A percentile compares a stretch with the other conserved stretches of the same genome.
phyloP scores from a whole-genome alignment of 2,113 vertebrate species.

The Plotosus lineatus region DNA sequence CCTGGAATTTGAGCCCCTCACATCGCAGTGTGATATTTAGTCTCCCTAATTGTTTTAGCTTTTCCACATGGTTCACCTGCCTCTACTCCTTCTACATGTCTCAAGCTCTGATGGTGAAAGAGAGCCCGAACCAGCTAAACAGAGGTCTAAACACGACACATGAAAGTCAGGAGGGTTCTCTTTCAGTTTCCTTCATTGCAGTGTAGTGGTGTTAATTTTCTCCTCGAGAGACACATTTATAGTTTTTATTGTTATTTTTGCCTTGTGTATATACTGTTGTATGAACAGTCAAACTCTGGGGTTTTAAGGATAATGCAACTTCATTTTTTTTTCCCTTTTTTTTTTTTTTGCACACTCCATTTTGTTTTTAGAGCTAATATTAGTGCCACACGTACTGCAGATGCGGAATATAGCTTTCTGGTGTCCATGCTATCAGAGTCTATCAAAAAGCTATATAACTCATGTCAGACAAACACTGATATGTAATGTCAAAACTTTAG shows the following conservation, averaged over 20 bases:
- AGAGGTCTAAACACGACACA: not conserved
- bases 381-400: slow-evolving; percentile 64
- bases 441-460: slow-evolving; percentile 19
- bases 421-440: slow-evolving; percentile 48
- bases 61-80: slow-evolving; percentile 3
- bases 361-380: slow-evolving; percentile 47
- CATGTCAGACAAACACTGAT: not conserved
- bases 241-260: slow-evolving; percentile 57
- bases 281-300: slow-evolving; percentile 64
- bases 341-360: slow-evolving; percentile 66
- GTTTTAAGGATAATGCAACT: slow-evolving; percentile 60
- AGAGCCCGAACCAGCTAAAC: not conserved
- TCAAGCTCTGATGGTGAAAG: not conserved
- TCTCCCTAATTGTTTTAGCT: not conserved
- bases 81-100: not conserved
- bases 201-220: slow-evolving; percentile 47
- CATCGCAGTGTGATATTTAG: slow-evolving; percentile 54
- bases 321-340: slow-evolving; percentile 48
- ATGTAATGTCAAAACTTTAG: slow-evolving; percentile 2
- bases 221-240: slow-evolving; percentile 45
- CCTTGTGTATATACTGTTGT: slow-evolving; percentile 68
- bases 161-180: slow-evolving; percentile 40
- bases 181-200: slow-evolving; percentile 47
- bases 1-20: slow-evolving; percentile 59
- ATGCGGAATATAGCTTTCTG: slow-evolving; percentile 38